phyloP scores from a whole-genome alignment of 2,797 vertebrate species.

The Scolopax rusticola region DNA sequence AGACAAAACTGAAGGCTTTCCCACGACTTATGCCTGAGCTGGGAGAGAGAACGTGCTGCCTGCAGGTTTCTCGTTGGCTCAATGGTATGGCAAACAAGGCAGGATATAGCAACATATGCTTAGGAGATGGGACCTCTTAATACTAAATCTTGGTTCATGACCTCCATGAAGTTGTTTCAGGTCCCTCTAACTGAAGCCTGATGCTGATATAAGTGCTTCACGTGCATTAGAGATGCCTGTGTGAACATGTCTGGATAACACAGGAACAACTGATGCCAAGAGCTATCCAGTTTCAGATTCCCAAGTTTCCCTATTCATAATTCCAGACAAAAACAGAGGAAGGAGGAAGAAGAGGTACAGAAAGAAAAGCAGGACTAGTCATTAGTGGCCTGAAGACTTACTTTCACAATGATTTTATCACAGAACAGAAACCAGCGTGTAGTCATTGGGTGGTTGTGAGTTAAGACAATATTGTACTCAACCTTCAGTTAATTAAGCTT shows the following conservation, averaged over 20 bases:
- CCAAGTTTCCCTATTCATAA: neutral
- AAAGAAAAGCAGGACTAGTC: neutral
- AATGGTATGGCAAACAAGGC: neutral
- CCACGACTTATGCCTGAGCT: neutral
- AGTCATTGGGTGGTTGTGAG: neutral
- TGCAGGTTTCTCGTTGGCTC: neutral
- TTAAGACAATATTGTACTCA: neutral
- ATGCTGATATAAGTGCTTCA: neutral
- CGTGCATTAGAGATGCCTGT: neutral
- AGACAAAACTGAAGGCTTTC: neutral
- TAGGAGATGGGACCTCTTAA: neutral
- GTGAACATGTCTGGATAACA: neutral
- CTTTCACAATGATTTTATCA: constrained; percentile 29
- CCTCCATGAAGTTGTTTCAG: neutral
- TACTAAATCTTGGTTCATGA: neutral
- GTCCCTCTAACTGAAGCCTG: neutral
- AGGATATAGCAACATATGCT: neutral
- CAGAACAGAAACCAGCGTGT: neutral
- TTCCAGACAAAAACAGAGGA: neutral
- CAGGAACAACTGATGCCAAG: neutral
- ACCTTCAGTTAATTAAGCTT: constrained; percentile 26
- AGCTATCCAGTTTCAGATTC: constrained; percentile 4
- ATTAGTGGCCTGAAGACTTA: neutral
- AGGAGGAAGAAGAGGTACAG: neutral
- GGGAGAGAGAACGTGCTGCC: neutral